Evolutionary conservation across 2,888 invertebrate genomes (phyloP), one percentile per base, ranked within the genome.

Genomic region (Sarcophaga rosellei): DNA sequence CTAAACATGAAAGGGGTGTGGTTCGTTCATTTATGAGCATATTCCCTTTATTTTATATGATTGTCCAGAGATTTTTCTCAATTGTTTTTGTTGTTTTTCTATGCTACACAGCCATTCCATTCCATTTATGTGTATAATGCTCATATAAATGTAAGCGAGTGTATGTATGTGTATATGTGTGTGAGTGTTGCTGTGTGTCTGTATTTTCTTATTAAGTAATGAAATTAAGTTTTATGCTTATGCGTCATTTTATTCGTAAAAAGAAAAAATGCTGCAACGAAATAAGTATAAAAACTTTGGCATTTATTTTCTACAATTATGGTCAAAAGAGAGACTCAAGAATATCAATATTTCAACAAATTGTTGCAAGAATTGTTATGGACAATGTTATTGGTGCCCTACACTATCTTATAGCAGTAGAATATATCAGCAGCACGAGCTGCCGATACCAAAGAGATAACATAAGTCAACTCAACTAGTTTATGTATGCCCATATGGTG

Each of bases 1-100:
- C 57, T 68, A 47, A 81, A 87, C 87, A 87, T 87, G 81, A 84
- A 84, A 87, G 81, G 87, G 84, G 87, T 84, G 86, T 84, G 84
- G 87, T 84, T 84, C 81, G 86, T 79, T 25, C 79, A 74, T 69
- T 57, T 63, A 57, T 78, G 79, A 53, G 63, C 53, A 84, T 87
- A 73, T 79, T 78, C 62, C 12, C 4, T 70, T 84, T 79, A 78
- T 78, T 79, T 73, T 76, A 66, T 79, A 72, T 77, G 47, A 84
- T 84, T 87, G 87, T 76, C 84, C 84, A 82, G 87, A 87, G 76
- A 75, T 66, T 84, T 84, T 81, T 79, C 5, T 17, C 75, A 81
- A 70, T 77, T 63, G 62, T 75, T 74, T 45, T 47, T 53, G 21
- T 15, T 25, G 10, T 20, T 12, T 57, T 10, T 11, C 5, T 57